phyloP scores from a whole-genome alignment of 1,140 invertebrate species.

The Drosophila triauraria region DNA sequence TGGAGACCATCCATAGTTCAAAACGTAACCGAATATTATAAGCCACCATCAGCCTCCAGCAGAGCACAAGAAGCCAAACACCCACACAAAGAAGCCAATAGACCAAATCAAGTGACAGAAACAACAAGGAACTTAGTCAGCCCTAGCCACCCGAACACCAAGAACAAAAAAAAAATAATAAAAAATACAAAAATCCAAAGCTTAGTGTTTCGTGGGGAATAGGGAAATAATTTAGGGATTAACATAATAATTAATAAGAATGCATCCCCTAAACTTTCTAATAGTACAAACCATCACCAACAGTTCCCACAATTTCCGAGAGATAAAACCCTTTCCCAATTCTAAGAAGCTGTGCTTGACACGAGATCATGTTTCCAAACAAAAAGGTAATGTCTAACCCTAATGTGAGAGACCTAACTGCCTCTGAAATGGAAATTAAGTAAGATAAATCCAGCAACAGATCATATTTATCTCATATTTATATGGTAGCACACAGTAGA shows the following conservation, averaged over 20 bases:
- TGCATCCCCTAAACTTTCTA: neutral
- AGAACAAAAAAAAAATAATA: no score
- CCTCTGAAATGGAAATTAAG: constrained; percentile 4
- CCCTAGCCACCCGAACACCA: neutral
- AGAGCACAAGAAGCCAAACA: neutral
- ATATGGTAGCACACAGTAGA: neutral
- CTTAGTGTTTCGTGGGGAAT: no score
- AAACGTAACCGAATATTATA: neutral
- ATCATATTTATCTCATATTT: constrained; percentile 40
- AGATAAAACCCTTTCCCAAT: constrained; percentile 51
- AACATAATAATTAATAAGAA: neutral
- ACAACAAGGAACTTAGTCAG: no score
- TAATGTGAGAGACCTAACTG: neutral
- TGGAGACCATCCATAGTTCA: neutral
- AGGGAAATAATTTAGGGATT: no score
- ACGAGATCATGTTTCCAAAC: constrained; percentile 72
- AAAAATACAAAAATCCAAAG: neutral
- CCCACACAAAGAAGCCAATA: no score
- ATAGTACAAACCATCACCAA: no score
- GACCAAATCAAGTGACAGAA: neutral
- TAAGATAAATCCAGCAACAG: constrained; percentile 5
- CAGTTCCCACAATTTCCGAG: constrained; percentile 21
- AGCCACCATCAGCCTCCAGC: no score
- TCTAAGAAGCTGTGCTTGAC: constrained; percentile 38
- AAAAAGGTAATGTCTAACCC: constrained; percentile 21